Evolutionary conservation across 92 coral and sea anemone genomes (phyloP).

Genomic region (Palythoa grandiflora): DNA sequence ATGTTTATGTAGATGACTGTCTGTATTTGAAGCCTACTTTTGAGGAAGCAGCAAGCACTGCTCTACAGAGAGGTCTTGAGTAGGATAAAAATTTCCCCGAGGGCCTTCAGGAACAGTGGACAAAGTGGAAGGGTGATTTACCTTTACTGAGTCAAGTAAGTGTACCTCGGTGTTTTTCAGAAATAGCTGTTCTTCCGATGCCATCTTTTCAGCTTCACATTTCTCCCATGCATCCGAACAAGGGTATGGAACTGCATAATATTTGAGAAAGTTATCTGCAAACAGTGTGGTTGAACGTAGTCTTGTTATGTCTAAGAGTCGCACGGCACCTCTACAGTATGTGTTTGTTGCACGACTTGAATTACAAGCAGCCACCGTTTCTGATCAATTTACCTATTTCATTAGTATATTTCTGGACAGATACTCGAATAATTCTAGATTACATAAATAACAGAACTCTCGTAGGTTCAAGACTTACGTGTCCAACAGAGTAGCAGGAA

Average conservation of each 20-base stretch:
- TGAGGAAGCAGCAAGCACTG: not conserved
- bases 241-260: slow-evolving; percentile 69
- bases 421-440: too few relatives aligned
- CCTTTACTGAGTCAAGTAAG: too few relatives aligned
- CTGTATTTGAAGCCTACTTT: slow-evolving; percentile 20
- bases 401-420: too few relatives aligned
- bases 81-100: slow-evolving; percentile 66
- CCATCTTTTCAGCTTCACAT: slow-evolving; percentile 60
- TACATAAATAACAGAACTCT: too few relatives aligned
- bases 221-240: slow-evolving; percentile 65
- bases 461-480: slow-evolving; percentile 8
- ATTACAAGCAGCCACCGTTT: slow-evolving; percentile 65
- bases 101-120: slow-evolving; percentile 50
- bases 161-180: slow-evolving; percentile 38
- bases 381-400: slow-evolving; percentile 45
- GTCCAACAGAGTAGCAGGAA: slow-evolving; percentile 66
- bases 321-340: slow-evolving; percentile 69
- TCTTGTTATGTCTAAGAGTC: slow-evolving; percentile 63
- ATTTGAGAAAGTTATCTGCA: slow-evolving; percentile 57
- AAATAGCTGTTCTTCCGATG: slow-evolving; percentile 32
- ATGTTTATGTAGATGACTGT: slow-evolving; percentile 63
- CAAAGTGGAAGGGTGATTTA: too few relatives aligned
- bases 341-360: slow-evolving; percentile 61
- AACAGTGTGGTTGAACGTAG: slow-evolving; percentile 50
- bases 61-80: slow-evolving; percentile 58